Evolutionary conservation across 2,888 invertebrate genomes (phyloP), one percentile per base, ranked within the genome.

Genomic region (Volucella bombylans): DNA sequence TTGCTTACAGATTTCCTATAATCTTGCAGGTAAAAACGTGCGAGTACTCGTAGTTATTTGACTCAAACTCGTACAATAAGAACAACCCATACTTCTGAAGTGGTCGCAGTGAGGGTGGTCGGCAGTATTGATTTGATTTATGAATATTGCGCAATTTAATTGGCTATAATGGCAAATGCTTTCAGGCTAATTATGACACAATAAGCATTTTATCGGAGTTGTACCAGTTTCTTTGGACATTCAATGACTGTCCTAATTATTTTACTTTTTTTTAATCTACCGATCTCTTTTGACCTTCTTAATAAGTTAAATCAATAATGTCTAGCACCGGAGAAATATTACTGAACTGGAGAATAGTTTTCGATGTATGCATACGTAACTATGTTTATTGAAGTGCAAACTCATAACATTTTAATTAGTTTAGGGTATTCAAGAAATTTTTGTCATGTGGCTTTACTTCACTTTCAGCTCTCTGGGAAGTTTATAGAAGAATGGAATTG

Each of bases 141-240:
- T n/a, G n/a, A n/a, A n/a, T 52, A 67, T 74, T 74, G 23, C 74
- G 57, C 49, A 74, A 74, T 65, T 41, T 3, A 54, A 57, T 59
- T 45, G 38, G 14, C 38, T 67, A 49, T 65, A 64, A 65, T 57
- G 55, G 57, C 65, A 52, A 67, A 45, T 45, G 67, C 59, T 68
- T 76, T 50, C 65, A 43, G 45, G 65, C 65, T 74, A 57, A 65
- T 67, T 67, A 74, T 74, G 65, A 43, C 43, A 14, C 64, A 57
- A 50, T 12, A 14, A 39, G 43, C 4, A 39, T 49, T 43, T 57
- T 65, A 6, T 43, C 4, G 57, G 57, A 47, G 50, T 49, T 65
- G 57, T n/a, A 31, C 41, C 59, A 31, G 65, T 74, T 74, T 74
- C n/a, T 57, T 64, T 65, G 18, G 47, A 10, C 47, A 73, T 65